Evolutionary conservation across 2,797 vertebrate species (phyloP), one percentile per base, ranked within the genome.

Genomic region (Dromococcyx pavoninus): DNA sequence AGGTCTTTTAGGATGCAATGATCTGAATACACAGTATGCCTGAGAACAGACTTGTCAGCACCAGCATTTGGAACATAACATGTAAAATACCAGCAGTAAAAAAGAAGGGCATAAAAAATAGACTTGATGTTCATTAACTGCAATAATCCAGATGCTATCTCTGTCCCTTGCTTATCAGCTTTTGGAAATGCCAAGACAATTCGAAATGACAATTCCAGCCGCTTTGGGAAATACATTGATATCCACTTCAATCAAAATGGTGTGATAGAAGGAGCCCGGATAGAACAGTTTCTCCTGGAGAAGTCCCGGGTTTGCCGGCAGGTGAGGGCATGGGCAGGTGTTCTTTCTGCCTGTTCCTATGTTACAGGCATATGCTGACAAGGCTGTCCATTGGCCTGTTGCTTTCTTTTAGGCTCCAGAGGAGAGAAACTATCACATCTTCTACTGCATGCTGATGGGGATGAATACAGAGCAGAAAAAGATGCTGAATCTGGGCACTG

Each of bases 151-250:
- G 61, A 27, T 14, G 19, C 6, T 64, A 0, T 54, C 62, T 94
- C 73, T 91, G 70, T 72, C 41, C 24, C 48, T 71, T 61, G 33
- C 17, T 69, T 76, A 64, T 14, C 95, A 99, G 99, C 99, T 79
- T 99, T 99, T 85, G 99, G 99, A 79, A 99, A 99, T 8, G 99
- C 99, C 88, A 99, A 99, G 97, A 99, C 99, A 23, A 88, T 99
- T 76, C 98, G 98, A 74, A 99, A 99, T 12, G 99, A 99, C 96
- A 99, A 99, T 97, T 99, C 99, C 17, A 99, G 99, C 92, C 99
- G 99, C 74, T 99, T 99, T 37, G 99, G 99, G 90, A 99, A 99
- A 95, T 99, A 99, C 97, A 98, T 99, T 4, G 98, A 99, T 85
- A 98, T 99, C 89, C 97, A 98, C 96, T 99, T 99, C 97, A 99